Conservation (phyloP, 2,797 vertebrate genomes). For the Microchirus variegatus region DNA sequence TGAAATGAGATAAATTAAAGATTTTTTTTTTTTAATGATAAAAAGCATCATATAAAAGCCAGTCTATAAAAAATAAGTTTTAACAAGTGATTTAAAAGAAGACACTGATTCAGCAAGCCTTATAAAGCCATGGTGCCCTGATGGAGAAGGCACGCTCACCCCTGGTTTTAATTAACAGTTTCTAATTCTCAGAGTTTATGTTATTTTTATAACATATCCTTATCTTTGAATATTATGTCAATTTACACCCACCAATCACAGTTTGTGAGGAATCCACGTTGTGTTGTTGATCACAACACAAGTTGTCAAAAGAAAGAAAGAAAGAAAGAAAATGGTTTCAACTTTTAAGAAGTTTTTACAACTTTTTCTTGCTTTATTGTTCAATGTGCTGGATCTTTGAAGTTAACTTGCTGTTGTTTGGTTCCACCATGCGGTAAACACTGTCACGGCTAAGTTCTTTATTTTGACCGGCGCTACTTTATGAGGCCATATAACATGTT, state of each 20-base stretch:
- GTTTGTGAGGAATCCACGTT: constrained; percentile 5
- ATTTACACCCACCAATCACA: neutral
- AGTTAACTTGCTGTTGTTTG: neutral
- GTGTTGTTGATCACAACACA: neutral
- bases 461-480: neutral
- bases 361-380: neutral
- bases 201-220: constrained; percentile 6
- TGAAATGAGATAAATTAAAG: too few relatives aligned
- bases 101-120: too few relatives aligned
- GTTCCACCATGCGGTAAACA: constrained; percentile 3
- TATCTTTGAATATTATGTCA: neutral
- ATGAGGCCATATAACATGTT: constrained; percentile 7
- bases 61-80: too few relatives aligned
- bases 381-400: neutral
- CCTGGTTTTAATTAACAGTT: too few relatives aligned
- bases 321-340: too few relatives aligned
- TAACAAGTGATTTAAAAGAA: too few relatives aligned
- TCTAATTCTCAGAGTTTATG: neutral
- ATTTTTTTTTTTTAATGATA: too few relatives aligned
- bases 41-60: too few relatives aligned
- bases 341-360: too few relatives aligned
- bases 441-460: neutral
- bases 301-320: neutral
- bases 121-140: too few relatives aligned
- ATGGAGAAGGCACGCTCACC: too few relatives aligned